Percentiles rank a stretch among this genome's conserved stretches.
Conservation (phyloP, 2,888 invertebrate genomes). For the Metellina segmentata region DNA sequence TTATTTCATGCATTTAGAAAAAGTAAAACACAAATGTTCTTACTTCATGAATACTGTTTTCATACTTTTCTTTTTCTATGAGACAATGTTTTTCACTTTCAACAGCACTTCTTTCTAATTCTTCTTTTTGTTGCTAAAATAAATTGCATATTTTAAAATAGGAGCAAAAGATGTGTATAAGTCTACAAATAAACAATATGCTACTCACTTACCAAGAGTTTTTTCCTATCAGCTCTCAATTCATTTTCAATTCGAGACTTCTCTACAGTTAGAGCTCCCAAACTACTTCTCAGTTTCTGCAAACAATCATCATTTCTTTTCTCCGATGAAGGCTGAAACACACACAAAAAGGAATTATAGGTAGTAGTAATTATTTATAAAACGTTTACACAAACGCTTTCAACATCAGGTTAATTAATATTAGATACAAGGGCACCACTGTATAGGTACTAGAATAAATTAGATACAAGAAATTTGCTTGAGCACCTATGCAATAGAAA, state of each 20-base stretch:
- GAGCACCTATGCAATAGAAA: too few relatives aligned
- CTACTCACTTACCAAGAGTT: conserved; percentile 80
- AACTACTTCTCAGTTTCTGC: conserved; percentile 81
- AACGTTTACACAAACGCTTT: too few relatives aligned
- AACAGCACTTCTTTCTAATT: conserved; percentile 79
- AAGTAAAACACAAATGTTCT: conserved; percentile 12
- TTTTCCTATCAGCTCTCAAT: conserved; percentile 85
- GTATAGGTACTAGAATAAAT: too few relatives aligned
- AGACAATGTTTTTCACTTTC: conserved; percentile 78
- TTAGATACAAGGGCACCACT: too few relatives aligned
- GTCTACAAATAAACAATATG: not conserved
- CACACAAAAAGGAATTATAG: too few relatives aligned
- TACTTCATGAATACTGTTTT: conserved; percentile 79
- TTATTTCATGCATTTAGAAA: too few relatives aligned
- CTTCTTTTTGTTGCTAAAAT: conserved; percentile 81
- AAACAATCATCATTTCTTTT: conserved; percentile 49
- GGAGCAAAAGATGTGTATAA: too few relatives aligned
- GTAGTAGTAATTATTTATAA: too few relatives aligned
- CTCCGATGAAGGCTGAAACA: not conserved
- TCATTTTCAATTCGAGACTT: conserved; percentile 92
- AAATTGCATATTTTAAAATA: not conserved
- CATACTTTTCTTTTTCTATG: conserved; percentile 78
- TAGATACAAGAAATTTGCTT: too few relatives aligned
- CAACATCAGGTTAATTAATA: too few relatives aligned
- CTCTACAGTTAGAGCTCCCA: conserved; percentile 90